Evolutionary conservation across 1,140 invertebrate species (phyloP).

Genomic region (Ceratitis capitata): DNA sequence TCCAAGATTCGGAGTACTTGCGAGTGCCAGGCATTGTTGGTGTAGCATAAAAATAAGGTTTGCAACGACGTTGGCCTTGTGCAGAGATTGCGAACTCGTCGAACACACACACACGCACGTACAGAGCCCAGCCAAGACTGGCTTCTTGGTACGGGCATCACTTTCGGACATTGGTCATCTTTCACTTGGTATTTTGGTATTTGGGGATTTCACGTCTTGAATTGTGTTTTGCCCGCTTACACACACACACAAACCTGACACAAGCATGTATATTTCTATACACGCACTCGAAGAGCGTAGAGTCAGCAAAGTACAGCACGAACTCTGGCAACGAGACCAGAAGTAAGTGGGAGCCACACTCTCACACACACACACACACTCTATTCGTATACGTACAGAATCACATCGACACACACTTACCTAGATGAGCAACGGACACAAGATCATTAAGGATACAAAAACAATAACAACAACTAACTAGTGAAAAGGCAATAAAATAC

Average conservation of each 20-base stretch:
- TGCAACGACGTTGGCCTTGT: constrained; percentile 13
- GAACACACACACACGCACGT: background rate
- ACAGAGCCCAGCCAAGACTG: background rate
- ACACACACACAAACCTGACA: background rate
- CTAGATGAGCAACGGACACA: background rate
- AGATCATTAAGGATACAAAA: background rate
- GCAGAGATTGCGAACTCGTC: background rate
- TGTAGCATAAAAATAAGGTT: background rate
- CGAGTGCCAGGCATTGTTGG: background rate
- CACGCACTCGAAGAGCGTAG: too few species aligned
- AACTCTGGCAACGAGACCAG: background rate
- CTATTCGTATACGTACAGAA: too few species aligned
- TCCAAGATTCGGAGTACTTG: background rate
- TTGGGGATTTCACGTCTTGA: constrained; percentile 17
- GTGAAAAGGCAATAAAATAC: background rate
- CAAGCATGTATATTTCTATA: background rate
- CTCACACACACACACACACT: background rate
- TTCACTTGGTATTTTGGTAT: constrained; percentile 4
- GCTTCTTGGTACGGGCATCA: constrained; percentile 10
- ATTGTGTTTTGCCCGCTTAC: background rate
- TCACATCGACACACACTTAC: too few species aligned
- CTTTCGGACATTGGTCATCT: constrained; percentile 26
- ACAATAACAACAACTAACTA: background rate
- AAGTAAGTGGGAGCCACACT: background rate
- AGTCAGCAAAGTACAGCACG: background rate